Base-by-base conservation (phyloP, 2,888 invertebrate genomes). In the Allolobophora icterica region DNA sequence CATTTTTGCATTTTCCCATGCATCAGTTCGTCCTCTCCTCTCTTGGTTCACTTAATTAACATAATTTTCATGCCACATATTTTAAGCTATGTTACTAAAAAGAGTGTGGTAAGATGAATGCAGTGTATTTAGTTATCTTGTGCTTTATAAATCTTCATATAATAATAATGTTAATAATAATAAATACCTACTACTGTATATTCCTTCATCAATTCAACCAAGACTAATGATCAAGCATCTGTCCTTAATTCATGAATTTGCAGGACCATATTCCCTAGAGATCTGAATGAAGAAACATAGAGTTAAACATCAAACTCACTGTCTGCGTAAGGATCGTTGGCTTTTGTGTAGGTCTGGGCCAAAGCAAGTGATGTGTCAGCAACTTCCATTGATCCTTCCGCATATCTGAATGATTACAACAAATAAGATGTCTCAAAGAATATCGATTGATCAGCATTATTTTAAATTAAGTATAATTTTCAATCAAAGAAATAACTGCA, bases 341-440 rank as follows among this genome's bases (percentile, higher is more conserved):
- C 94, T 84, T 92, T 93, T 33, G 95, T 93, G 91, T 95, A 95
- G 21, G 95, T 95, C 90, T 93, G 93, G 33, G 95, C 95, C 91
- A 95, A 91, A 24, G 94, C 93, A 45, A 94, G 91, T 3, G 95
- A 94, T 34, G 94, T 95, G 84, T 95, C 95, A 15, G 95, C 94
- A n/a, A 94, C 92, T 91, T 94, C 94, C 45, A 94, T 92, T 92
- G 94, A 94, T 8, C 94, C 94, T 89, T 94, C 93, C 89, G 94
- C 94, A 92, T 94, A 94, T 91, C 95, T 95, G 93, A 38, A 91
- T 90, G 15, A 40, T 90, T 17, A 11, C n/a, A 42, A 45, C 38
- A 34, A 30, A 34, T 15, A 89, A 34, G 45, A 30, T n/a, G 24
- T 24, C 34, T 45, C 34, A 40, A 21, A 40, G 90, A 89, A 11